These are phyloP conservation scores for Pogonomyrmex barbatus DNA, from an alignment of 1,140 invertebrate genomes.

Conservation along the genomic window DNA sequence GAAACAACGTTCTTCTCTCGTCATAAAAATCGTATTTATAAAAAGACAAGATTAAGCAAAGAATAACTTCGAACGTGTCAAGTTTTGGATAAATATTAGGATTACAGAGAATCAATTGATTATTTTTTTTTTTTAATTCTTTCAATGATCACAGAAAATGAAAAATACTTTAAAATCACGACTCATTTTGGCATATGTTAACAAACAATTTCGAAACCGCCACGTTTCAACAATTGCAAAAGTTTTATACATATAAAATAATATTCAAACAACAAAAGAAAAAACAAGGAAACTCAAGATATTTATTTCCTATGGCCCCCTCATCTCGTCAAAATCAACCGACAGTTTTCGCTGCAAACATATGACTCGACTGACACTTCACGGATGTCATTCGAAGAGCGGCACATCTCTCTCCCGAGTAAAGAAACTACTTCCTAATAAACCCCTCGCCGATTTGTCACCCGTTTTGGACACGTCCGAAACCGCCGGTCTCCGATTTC, in stretches of 20 bases:
- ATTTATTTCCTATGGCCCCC: neutral
- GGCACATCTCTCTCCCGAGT: neutral
- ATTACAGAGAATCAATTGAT: neutral
- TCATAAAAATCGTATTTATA: neutral
- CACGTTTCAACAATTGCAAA: neutral
- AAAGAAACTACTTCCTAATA: neutral
- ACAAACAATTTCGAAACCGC: neutral
- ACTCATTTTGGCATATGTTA: constrained; percentile 27
- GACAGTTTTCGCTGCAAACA: neutral
- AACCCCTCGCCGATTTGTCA: constrained; percentile 9
- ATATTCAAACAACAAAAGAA: neutral
- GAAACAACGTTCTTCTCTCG: neutral
- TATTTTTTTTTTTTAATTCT: too few relatives aligned
- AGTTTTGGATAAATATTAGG: neutral
- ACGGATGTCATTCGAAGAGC: neutral
- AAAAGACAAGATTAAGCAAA: neutral
- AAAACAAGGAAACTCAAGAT: neutral
- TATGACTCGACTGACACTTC: neutral
- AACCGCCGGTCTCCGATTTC: neutral
- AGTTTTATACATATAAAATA: neutral
- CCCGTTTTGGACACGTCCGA: neutral
- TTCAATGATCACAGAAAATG: neutral
- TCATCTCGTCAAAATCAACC: neutral
- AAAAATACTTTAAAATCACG: neutral
- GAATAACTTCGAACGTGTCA: constrained; percentile 8